A percentile compares a stretch with the other conserved stretches of the same genome.
Conservation (phyloP, 2,113 vertebrate genomes). For the Zosterops lateralis region DNA sequence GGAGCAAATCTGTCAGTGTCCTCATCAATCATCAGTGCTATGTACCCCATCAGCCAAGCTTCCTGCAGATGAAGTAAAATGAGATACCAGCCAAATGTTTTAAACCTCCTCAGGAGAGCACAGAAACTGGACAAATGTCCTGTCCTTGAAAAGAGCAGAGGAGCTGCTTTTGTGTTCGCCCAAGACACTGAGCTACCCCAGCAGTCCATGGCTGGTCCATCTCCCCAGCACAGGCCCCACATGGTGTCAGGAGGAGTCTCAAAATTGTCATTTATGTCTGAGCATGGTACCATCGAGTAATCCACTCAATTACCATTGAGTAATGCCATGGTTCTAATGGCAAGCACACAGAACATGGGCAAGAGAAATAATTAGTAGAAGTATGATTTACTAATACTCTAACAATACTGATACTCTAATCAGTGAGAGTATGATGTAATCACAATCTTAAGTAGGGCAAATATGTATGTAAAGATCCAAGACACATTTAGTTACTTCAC, state of each 20-base stretch:
- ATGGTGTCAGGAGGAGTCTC: background rate
- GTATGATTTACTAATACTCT: too few relatives aligned
- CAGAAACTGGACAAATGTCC: background rate
- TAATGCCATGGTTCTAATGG: background rate
- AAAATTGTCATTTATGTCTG: background rate
- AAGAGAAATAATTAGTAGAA: background rate
- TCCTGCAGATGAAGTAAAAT: background rate
- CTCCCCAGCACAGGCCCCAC: rapidly evolving
- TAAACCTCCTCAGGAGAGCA: background rate
- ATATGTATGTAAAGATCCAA: background rate
- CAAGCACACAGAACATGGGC: background rate
- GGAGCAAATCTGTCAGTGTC: background rate
- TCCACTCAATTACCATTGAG: too few relatives aligned
- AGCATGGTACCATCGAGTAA: background rate
- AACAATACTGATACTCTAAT: too few relatives aligned
- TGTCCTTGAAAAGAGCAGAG: background rate
- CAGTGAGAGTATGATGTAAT: background rate
- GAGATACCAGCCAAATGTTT: background rate
- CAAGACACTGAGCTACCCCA: background rate
- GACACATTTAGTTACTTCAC: background rate
- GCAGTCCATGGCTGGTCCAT: background rate
- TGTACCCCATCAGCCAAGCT: too few relatives aligned
- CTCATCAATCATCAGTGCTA: background rate
- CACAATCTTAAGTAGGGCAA: background rate
- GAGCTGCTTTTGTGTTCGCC: background rate